Evolutionary conservation across 2,113 vertebrate species (phyloP).

Genomic region (Crotophaga sulcirostris): DNA sequence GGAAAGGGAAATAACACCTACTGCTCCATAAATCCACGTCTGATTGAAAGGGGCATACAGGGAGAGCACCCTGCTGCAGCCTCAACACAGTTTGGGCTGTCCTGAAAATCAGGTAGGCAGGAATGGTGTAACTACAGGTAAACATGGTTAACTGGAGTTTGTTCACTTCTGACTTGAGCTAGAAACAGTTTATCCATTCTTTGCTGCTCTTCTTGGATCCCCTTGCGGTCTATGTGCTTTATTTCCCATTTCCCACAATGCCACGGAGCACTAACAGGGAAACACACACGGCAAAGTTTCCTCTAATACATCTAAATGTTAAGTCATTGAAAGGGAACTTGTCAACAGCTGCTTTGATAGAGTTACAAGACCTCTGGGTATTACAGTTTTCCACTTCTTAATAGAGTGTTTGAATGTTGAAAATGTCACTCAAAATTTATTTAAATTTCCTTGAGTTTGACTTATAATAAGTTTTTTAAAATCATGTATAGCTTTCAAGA

Average conservation of each 20-base stretch:
- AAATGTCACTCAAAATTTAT: neutral
- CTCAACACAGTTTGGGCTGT: neutral
- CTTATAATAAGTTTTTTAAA: neutral
- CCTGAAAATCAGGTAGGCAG: neutral
- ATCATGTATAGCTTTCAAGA: neutral
- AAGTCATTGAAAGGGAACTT: neutral
- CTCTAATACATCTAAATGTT: neutral
- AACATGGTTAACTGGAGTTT: neutral
- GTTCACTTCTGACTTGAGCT: neutral
- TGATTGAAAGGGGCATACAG: accelerated
- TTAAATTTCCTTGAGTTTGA: neutral
- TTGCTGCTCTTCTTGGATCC: neutral
- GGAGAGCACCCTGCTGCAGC: neutral
- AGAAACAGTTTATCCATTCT: accelerated
- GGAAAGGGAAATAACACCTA: neutral
- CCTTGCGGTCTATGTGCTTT: accelerated
- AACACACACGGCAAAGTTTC: neutral
- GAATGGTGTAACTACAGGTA: neutral
- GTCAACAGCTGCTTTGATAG: neutral
- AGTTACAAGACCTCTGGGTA: neutral
- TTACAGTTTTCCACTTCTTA: neutral
- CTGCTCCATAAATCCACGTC: neutral
- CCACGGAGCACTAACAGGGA: neutral
- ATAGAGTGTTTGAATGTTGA: neutral
- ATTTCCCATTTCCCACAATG: neutral